Percentiles rank a stretch among this genome's conserved stretches.
Conservation (phyloP, 2,797 vertebrate genomes). For the Eulemur mongoz region DNA sequence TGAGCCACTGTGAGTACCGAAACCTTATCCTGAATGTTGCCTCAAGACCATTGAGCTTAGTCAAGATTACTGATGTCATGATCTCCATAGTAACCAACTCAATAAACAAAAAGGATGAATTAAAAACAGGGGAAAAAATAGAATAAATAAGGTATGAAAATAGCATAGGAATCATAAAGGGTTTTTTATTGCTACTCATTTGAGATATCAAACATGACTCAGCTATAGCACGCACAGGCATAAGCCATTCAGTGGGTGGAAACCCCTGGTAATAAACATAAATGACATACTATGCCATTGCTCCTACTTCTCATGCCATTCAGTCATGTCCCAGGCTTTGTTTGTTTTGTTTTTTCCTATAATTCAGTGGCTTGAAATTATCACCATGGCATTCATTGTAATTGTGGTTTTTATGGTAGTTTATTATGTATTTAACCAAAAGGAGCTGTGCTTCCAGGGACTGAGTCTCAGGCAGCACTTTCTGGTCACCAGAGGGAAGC, state of each 20-base stretch:
- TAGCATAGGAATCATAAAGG: neutral
- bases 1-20: neutral
- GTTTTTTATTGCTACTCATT: slow-evolving; percentile 51
- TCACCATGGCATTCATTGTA: neutral
- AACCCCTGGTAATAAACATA: neutral
- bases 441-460: neutral
- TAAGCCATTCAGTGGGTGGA: neutral
- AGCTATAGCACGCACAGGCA: neutral
- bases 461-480: neutral
- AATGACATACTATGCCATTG: neutral
- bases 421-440: slow-evolving; percentile 8
- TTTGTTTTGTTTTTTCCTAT: neutral
- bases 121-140: neutral
- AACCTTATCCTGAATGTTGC: neutral
- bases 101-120: slow-evolving; percentile 27
- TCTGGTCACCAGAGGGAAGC: neutral
- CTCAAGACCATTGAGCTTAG: slow-evolving; percentile 6
- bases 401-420: neutral
- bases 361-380: neutral
- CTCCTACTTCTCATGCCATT: neutral
- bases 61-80: slow-evolving; percentile 13
- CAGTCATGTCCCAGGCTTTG: neutral
- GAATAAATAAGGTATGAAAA: slow-evolving; percentile 39
- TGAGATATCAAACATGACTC: slow-evolving; percentile 21
- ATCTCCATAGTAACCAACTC: slow-evolving; percentile 48